Evolutionary conservation across 2,113 vertebrate genomes (phyloP).

Genomic region (Ginglymostoma cirratum): DNA sequence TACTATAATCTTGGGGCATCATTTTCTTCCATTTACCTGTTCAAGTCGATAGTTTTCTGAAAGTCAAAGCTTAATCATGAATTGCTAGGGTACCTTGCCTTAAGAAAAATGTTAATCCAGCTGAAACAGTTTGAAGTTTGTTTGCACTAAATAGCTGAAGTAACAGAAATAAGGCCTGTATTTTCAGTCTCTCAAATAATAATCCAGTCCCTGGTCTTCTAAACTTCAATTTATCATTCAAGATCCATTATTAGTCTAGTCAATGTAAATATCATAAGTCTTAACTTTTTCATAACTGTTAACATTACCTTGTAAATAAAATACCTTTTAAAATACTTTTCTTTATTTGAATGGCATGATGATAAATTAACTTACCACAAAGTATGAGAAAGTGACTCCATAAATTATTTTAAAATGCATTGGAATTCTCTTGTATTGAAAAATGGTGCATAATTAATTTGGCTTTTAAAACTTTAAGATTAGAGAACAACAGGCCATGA

Average conservation of each 20-base stretch:
- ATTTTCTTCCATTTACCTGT: not conserved
- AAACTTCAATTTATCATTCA: constrained; percentile 21
- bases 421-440: not conserved
- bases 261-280: constrained; percentile 23
- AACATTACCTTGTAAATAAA: constrained; percentile 9
- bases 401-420: not conserved
- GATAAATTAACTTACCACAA: not conserved
- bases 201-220: not conserved
- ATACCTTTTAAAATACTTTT: not conserved
- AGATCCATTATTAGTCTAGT: not conserved
- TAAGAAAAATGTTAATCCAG: not conserved
- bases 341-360: not conserved
- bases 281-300: not conserved
- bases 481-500: not conserved
- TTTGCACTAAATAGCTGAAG: not conserved
- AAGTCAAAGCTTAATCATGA: not conserved
- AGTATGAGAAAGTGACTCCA: not conserved
- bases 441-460: not conserved
- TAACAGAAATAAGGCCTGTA: not conserved
- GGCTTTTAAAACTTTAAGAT: not conserved
- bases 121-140: not conserved
- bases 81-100: not conserved
- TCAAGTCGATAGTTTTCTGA: not conserved
- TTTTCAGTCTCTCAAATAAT: not conserved
- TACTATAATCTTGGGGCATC: not conserved